phyloP scores from a whole-genome alignment of 1,140 invertebrate genomes.

The Cherax quadricarinatus region DNA sequence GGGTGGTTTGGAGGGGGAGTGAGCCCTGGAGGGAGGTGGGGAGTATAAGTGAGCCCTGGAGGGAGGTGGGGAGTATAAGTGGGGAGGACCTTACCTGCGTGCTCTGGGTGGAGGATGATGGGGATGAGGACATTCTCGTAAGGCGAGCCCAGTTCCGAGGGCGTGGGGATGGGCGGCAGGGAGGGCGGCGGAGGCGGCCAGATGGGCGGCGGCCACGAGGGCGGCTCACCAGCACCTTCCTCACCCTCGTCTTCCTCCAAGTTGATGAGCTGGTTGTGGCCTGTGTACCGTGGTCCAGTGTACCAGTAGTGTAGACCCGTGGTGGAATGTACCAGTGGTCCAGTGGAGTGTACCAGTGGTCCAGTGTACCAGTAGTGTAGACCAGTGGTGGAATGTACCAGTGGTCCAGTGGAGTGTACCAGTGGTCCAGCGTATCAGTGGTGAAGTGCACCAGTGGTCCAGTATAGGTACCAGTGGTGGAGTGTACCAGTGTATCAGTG shows the following conservation, averaged over 20 bases:
- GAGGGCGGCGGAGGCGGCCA: constrained; percentile 31
- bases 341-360: background rate
- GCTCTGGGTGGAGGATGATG: constrained; percentile 50
- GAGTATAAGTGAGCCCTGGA: too few relatives aligned
- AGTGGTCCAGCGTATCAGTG: background rate
- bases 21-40: too few relatives aligned
- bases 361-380: background rate
- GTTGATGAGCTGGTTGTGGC: constrained; percentile 55
- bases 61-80: background rate
- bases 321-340: background rate
- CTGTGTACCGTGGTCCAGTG: background rate
- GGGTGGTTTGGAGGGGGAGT: too few relatives aligned
- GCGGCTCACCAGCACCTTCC: constrained; percentile 56
- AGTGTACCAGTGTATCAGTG: too few relatives aligned
- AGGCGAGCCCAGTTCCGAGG: constrained; percentile 58
- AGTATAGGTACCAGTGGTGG: background rate
- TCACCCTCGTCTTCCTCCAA: constrained; percentile 56
- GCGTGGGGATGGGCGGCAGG: constrained; percentile 56
- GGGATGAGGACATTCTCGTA: constrained; percentile 72
- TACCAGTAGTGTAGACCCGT: background rate
- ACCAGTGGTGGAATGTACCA: background rate
- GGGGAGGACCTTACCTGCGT: background rate
- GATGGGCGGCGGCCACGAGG: constrained; percentile 57
- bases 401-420: background rate
- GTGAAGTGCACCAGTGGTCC: background rate